Evolutionary conservation across 1,140 invertebrate genomes (phyloP).

Genomic region (Vanessa atalanta): DNA sequence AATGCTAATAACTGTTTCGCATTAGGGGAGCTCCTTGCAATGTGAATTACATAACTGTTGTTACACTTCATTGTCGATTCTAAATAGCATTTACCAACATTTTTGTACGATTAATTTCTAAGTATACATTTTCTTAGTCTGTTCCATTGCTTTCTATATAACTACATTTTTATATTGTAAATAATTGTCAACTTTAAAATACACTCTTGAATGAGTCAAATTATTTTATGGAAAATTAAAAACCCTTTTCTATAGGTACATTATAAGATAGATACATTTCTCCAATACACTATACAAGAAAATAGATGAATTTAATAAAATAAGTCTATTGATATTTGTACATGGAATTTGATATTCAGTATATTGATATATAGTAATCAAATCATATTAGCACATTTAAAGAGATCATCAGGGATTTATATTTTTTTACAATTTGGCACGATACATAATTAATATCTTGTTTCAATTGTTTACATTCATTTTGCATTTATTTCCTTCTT

Average conservation of each 20-base stretch:
- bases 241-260: background rate
- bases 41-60: background rate
- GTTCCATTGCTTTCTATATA: background rate
- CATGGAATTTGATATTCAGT: slow-evolving; percentile 1
- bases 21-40: background rate
- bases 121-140: background rate
- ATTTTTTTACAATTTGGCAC: background rate
- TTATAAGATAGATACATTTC: background rate
- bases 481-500: background rate
- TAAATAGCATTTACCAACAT: background rate
- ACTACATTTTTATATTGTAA: too few species aligned
- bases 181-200: background rate
- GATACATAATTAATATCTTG: background rate
- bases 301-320: slow-evolving; percentile 8
- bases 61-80: background rate
- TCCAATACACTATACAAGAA: background rate
- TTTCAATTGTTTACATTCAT: too few species aligned
- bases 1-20: background rate
- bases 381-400: background rate
- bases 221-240: background rate
- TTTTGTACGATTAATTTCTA: slow-evolving; percentile 1
- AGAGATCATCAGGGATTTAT: slow-evolving; percentile 9
- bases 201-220: background rate
- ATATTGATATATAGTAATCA: background rate
- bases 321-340: background rate